Evolutionary conservation across 2,888 invertebrate genomes (phyloP).

Genomic region (Prenolepis imparis): DNA sequence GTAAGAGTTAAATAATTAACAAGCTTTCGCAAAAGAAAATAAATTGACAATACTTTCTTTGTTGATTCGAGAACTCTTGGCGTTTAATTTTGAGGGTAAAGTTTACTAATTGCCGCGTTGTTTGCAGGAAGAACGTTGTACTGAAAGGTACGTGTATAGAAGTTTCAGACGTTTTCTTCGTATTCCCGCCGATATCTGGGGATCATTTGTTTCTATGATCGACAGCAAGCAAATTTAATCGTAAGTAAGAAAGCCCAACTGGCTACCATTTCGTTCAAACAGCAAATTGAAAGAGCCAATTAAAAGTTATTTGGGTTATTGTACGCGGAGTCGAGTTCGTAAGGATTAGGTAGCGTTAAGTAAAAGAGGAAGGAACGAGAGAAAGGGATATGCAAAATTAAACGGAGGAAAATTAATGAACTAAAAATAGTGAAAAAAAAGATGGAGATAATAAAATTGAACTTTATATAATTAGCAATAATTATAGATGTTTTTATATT

Average conservation of each 20-base stretch:
- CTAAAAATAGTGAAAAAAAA: slow-evolving; percentile 23
- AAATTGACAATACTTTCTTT: neutral
- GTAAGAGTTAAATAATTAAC: neutral
- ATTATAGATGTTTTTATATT: neutral
- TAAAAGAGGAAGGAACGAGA: slow-evolving; percentile 17
- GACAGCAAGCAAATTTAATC: slow-evolving; percentile 71
- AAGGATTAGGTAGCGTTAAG: slow-evolving; percentile 9
- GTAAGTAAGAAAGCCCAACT: slow-evolving; percentile 68
- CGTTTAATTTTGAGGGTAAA: slow-evolving; percentile 35
- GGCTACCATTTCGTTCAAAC: slow-evolving; percentile 65
- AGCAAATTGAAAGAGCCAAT: slow-evolving; percentile 80
- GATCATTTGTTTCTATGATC: slow-evolving; percentile 58
- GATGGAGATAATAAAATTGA: slow-evolving; percentile 17
- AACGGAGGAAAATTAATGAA: slow-evolving; percentile 41
- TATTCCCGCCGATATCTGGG: slow-evolving; percentile 43
- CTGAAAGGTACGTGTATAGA: slow-evolving; percentile 17
- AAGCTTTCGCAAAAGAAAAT: neutral
- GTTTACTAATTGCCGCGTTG: slow-evolving; percentile 35
- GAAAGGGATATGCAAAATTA: slow-evolving; percentile 27
- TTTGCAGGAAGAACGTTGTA: slow-evolving; percentile 14
- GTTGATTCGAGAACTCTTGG: neutral
- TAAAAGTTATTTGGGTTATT: slow-evolving; percentile 77
- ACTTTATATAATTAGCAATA: slow-evolving; percentile 39
- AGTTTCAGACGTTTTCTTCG: slow-evolving; percentile 29
- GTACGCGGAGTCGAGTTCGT: slow-evolving; percentile 54